Percentiles rank a stretch among this genome's conserved stretches.
phyloP scores from a whole-genome alignment of 2,113 vertebrate genomes.

The Psophia crepitans region DNA sequence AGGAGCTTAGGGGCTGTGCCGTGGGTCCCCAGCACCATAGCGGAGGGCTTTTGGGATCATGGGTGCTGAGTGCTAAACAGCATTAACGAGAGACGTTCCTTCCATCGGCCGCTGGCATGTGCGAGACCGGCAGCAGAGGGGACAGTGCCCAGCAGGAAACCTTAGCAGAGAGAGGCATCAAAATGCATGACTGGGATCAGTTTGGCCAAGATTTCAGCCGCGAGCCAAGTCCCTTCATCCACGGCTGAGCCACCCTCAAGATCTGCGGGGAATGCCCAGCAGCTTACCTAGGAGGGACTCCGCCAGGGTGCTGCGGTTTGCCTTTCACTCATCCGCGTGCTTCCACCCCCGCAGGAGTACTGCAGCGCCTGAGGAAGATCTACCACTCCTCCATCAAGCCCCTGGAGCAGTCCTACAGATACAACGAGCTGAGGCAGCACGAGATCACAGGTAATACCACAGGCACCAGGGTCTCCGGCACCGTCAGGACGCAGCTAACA shows the following conservation, averaged over 20 bases:
- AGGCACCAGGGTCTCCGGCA: neutral
- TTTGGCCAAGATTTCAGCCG: neutral
- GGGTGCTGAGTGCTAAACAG: neutral
- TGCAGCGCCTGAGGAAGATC: conserved; percentile 91
- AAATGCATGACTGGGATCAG: neutral
- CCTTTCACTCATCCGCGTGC: neutral
- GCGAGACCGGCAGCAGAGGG: neutral
- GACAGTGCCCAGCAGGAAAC: neutral
- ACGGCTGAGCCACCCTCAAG: neutral
- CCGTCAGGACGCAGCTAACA: neutral
- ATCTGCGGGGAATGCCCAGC: neutral
- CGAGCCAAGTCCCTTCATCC: neutral
- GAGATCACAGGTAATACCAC: conserved; percentile 90
- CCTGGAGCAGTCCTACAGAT: conserved; percentile 96
- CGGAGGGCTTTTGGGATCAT: neutral
- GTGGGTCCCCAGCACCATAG: neutral
- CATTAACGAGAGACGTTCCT: neutral
- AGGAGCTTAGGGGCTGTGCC: neutral
- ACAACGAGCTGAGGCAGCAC: conserved; percentile 95
- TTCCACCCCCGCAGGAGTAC: conserved; percentile 60
- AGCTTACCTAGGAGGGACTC: neutral
- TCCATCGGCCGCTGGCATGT: neutral
- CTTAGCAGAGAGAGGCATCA: neutral
- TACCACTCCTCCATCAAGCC: conserved; percentile 95
- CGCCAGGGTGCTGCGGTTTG: neutral